phyloP scores from a whole-genome alignment of 1,140 invertebrate species.

The Liolophura sinensis region DNA sequence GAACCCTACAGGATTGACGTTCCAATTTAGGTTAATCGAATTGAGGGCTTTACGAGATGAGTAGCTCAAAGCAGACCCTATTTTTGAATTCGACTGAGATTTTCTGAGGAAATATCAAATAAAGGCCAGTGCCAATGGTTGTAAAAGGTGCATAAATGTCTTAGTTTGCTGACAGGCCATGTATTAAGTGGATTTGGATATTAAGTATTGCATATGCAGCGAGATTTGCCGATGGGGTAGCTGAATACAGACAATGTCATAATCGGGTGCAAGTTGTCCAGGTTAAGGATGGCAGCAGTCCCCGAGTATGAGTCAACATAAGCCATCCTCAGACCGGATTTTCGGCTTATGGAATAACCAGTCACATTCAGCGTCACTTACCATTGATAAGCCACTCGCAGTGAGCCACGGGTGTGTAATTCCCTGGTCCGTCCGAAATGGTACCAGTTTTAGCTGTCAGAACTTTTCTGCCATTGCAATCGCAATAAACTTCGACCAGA shows the following conservation, averaged over 20 bases:
- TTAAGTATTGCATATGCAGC: constrained; percentile 8
- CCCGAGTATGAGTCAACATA: constrained; percentile 3
- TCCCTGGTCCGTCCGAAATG: constrained; percentile 86
- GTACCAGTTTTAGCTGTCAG: constrained; percentile 68
- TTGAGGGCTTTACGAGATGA: too few relatives aligned
- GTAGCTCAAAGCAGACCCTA: too few relatives aligned
- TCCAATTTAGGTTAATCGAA: too few relatives aligned
- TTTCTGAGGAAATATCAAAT: too few relatives aligned
- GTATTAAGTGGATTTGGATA: constrained; percentile 4
- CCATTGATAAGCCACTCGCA: constrained; percentile 95
- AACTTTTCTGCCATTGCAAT: constrained; percentile 26
- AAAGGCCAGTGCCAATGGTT: too few relatives aligned
- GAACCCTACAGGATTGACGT: too few relatives aligned
- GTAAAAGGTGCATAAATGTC: too few relatives aligned
- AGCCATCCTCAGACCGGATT: too few relatives aligned
- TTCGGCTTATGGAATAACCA: constrained; percentile 1
- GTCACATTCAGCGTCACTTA: constrained; percentile 45
- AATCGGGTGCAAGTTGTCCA: constrained; percentile 4
- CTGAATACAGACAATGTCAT: constrained; percentile 2
- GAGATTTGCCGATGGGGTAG: constrained; percentile 5
- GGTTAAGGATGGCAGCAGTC: constrained; percentile 4
- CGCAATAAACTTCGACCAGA: neutral
- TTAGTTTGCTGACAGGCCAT: too few relatives aligned
- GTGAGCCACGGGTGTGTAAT: constrained; percentile 90
- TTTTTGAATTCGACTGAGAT: too few relatives aligned